phyloP scores from a whole-genome alignment of 2,797 vertebrate genomes.

The Acipenser ruthenus region DNA sequence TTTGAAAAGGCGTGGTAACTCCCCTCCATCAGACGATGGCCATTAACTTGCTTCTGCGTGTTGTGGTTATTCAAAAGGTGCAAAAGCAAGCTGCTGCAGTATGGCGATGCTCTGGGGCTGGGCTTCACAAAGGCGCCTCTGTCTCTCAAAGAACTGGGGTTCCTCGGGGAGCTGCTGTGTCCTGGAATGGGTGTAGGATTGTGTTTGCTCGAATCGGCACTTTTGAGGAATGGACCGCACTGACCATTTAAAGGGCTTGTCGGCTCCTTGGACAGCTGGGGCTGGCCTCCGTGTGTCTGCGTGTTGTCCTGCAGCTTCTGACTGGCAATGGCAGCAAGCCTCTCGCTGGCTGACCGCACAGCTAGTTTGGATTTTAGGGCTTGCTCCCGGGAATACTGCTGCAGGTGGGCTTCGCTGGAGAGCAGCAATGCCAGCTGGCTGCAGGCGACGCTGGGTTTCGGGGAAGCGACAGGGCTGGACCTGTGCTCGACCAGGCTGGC shows the following conservation, averaged over 20 bases:
- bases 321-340: conserved; percentile 90
- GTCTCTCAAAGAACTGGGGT: conserved; percentile 55
- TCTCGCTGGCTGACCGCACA: conserved; percentile 86
- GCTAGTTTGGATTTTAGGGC: conserved; percentile 90
- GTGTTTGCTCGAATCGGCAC: conserved; percentile 53
- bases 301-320: conserved; percentile 67
- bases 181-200: conserved; percentile 62
- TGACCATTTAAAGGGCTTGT: conserved; percentile 71
- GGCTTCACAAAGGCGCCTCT: conserved; percentile 74
- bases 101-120: conserved; percentile 72
- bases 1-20: conserved; percentile 67
- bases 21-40: conserved; percentile 71
- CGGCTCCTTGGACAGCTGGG: conserved; percentile 61
- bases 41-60: conserved; percentile 73
- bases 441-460: conserved; percentile 92
- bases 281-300: conserved; percentile 66
- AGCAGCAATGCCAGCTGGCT: conserved; percentile 94
- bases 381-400: conserved; percentile 95
- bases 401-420: conserved; percentile 93
- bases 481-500: conserved; percentile 93
- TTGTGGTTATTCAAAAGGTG: conserved; percentile 94
- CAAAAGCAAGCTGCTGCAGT: conserved; percentile 86
- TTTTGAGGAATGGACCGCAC: conserved; percentile 65
- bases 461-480: conserved; percentile 85
- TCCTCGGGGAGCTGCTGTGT: conserved; percentile 48